Percentiles rank a stretch among this genome's conserved stretches.
These are phyloP conservation scores for Strigamia crassipes DNA, from an alignment of 2,888 invertebrate species.

Conservation along the genomic window DNA sequence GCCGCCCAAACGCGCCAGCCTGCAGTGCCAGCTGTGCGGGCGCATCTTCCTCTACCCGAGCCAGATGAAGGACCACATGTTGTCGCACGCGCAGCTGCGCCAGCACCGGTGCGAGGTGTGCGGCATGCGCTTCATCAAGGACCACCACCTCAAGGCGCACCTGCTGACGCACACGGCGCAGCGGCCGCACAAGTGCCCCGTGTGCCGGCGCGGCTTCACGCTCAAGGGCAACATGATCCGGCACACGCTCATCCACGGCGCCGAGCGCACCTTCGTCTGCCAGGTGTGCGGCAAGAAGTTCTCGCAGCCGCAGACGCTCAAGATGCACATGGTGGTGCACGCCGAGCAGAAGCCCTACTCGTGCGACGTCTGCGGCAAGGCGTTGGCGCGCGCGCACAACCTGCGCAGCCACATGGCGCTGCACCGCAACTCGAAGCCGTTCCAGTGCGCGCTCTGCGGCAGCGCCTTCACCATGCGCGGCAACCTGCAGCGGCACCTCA, in stretches of 20 bases:
- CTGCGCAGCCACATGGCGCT: constrained; percentile 60
- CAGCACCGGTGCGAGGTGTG: constrained; percentile 59
- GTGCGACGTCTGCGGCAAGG: constrained; percentile 59
- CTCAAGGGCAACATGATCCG: constrained; percentile 60
- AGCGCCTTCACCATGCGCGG: constrained; percentile 60
- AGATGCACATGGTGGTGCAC: constrained; percentile 60
- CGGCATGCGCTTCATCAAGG: constrained; percentile 61
- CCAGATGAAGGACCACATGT: constrained; percentile 58
- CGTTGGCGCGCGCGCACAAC: constrained; percentile 59
- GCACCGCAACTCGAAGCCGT: constrained; percentile 59
- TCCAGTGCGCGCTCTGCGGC: constrained; percentile 58
- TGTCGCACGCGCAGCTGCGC: constrained; percentile 57
- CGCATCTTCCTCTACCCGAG: constrained; percentile 58
- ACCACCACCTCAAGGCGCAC: constrained; percentile 60
- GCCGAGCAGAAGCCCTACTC: constrained; percentile 59
- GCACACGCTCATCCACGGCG: constrained; percentile 58
- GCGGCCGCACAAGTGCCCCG: constrained; percentile 57
- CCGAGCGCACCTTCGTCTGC: constrained; percentile 57
- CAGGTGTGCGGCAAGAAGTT: constrained; percentile 58
- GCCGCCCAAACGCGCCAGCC: constrained; percentile 28
- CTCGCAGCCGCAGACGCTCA: constrained; percentile 60
- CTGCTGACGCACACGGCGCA: constrained; percentile 59
- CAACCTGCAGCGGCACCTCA: constrained; percentile 53
- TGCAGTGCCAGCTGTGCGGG: constrained; percentile 52
- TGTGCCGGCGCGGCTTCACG: constrained; percentile 58